A percentile compares a stretch with the other conserved stretches of the same genome.
phyloP scores from a whole-genome alignment of 2,888 invertebrate genomes.

The Drosophila anomalata region DNA sequence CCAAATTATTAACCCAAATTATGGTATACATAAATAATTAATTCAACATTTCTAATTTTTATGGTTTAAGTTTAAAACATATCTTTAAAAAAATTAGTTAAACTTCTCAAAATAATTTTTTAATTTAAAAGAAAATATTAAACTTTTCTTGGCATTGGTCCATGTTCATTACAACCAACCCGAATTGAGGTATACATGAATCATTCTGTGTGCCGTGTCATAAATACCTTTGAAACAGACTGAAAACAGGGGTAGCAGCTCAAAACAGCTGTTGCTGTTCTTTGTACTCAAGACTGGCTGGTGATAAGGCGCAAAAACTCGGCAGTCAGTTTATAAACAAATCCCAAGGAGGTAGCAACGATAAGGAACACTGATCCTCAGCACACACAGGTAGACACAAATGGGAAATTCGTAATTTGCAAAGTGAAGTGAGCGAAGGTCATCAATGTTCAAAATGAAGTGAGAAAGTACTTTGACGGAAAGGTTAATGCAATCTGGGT shows the following conservation, averaged over 20 bases:
- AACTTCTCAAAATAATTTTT: no score
- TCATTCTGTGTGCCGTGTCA: background rate
- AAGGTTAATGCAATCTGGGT: background rate
- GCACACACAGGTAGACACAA: conserved; percentile 5
- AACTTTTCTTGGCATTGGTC: background rate
- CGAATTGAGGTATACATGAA: no score
- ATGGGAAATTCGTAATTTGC: conserved; percentile 14
- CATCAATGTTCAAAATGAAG: conserved; percentile 6
- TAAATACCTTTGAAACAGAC: conserved; percentile 6
- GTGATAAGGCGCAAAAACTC: conserved; percentile 30
- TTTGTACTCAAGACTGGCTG: conserved; percentile 23
- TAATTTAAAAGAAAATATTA: no score
- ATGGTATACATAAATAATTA: no score
- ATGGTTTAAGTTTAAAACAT: no score
- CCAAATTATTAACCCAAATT: background rate
- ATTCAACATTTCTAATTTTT: no score
- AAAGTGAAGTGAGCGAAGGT: background rate
- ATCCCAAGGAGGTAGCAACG: conserved; percentile 20
- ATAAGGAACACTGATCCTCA: conserved; percentile 3
- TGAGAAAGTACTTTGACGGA: background rate
- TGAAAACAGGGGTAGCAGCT: conserved; percentile 18
- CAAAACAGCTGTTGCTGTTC: conserved; percentile 41
- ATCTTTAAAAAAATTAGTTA: no score
- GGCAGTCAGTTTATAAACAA: conserved; percentile 37
- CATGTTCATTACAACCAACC: background rate